These are phyloP conservation scores for Drosophila kepulauana DNA, from an alignment of 1,140 invertebrate species.

Conservation along the genomic window DNA sequence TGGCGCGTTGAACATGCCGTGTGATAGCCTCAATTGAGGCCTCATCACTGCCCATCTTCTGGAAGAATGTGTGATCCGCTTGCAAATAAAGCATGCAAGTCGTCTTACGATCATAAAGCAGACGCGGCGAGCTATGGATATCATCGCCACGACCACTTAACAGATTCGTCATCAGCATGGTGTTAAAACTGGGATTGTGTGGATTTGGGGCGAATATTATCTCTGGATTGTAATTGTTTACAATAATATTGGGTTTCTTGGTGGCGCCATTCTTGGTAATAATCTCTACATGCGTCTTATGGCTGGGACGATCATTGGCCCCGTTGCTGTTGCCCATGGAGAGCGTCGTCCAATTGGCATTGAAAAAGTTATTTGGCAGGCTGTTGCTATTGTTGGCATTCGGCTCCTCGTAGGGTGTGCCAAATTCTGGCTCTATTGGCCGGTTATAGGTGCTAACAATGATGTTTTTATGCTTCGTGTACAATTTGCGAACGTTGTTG, in stretches of 20 bases:
- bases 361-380: constrained; percentile 83
- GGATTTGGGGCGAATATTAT: constrained; percentile 81
- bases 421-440: constrained; percentile 73
- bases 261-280: constrained; percentile 87
- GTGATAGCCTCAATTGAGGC: constrained; percentile 98
- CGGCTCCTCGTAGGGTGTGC: constrained; percentile 73
- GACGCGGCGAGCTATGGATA: constrained; percentile 79
- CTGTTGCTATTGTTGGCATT: constrained; percentile 72
- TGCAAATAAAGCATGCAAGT: constrained; percentile 97
- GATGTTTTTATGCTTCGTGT: constrained; percentile 83
- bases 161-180: constrained; percentile 87
- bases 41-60: constrained; percentile 96
- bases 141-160: constrained; percentile 87
- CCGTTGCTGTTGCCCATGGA: constrained; percentile 60
- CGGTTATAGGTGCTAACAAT: constrained; percentile 83
- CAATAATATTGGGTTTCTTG: constrained; percentile 85
- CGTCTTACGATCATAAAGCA: constrained; percentile 87
- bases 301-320: constrained; percentile 86
- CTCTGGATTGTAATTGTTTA: constrained; percentile 84
- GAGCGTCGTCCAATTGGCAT: constrained; percentile 84
- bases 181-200: constrained; percentile 86
- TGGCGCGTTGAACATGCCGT: constrained; percentile 96
- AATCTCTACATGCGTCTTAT: constrained; percentile 88
- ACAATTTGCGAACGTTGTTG: constrained; percentile 71
- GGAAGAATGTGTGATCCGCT: constrained; percentile 97